A percentile compares a stretch with the other conserved stretches of the same genome.
Conservation (phyloP, 2,797 vertebrate species). For the Sebastes minor region DNA sequence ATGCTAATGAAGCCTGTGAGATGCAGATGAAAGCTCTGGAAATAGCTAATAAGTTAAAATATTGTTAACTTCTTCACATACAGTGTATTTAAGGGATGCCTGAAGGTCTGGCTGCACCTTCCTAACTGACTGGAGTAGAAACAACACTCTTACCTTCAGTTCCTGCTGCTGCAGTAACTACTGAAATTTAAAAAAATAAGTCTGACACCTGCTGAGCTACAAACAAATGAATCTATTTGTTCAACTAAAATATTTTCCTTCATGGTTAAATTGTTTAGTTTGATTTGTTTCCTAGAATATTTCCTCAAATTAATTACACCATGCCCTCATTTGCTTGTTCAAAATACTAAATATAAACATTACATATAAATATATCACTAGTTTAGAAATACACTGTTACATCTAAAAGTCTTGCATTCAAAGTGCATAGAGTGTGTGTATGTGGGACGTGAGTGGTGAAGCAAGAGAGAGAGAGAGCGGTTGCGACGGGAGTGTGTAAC, state of each 20-base stretch:
- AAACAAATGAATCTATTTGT: background rate
- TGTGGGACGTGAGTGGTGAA: no score
- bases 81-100: no score
- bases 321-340: background rate
- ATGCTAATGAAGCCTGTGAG: background rate
- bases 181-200: background rate
- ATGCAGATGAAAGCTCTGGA: background rate
- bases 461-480: no score
- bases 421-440: no score
- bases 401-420: no score
- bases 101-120: no score
- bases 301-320: background rate
- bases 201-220: background rate
- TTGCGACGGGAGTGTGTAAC: rapidly evolving
- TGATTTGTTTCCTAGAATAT: background rate
- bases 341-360: no score
- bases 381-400: no score
- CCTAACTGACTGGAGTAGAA: no score
- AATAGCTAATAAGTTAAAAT: background rate
- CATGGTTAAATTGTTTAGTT: background rate
- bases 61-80: background rate
- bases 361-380: no score
- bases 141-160: no score
- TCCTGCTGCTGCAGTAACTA: no score
- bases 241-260: background rate